Base-by-base conservation (phyloP, 2,113 vertebrate species). In the rabbit (Oryctolagus cuniculus) region DNA sequence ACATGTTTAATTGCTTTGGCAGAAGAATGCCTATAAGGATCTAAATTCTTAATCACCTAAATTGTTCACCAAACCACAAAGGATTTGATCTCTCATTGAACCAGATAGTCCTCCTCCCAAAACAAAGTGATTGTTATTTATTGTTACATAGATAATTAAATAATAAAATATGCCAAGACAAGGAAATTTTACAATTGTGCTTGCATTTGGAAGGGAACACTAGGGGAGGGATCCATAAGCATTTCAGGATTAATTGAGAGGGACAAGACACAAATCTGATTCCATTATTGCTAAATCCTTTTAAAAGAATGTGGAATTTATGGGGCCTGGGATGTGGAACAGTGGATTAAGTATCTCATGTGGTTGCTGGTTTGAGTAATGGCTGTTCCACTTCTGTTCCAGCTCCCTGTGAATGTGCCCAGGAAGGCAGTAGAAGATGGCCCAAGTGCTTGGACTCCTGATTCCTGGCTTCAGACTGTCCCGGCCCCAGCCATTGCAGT, bases 71-170 rank as follows among this genome's bases (percentile, higher is more conserved):
- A 91, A 79, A 78, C 15, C 66, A 34, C 17, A 75, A 6, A 29
- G 49, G 10, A 87, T 27, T 53, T 29, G 73, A 78, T 78, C 31
- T 82, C 31, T 36, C 25, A 7, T 69, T 5, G 49, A 73, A n/a
- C 29, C 9, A 38, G 22, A 81, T 66, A 73, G 27, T 12, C 9
- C 10, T 91, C 61, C 21, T 91, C 21, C 22, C 72, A n/a, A n/a
- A 27, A 6, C 3, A 91, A 70, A 93, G 73, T 4, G 36, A 85
- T 75, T 34, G 0, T 15, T 64, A 31, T 53, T 53, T 92, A 24
- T 72, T 92, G 2, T 84, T 87, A 78, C 1, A 9, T 8, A 49
- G 31, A 79, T 87, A 81, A 94, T 89, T 29, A 82, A 94, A 84
- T 73, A 73, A n/a, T 70, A 16, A 61, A 29, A 22, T 38, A 55